Conservation (phyloP, 2,113 vertebrate species). For the Ictalurus punctatus region DNA sequence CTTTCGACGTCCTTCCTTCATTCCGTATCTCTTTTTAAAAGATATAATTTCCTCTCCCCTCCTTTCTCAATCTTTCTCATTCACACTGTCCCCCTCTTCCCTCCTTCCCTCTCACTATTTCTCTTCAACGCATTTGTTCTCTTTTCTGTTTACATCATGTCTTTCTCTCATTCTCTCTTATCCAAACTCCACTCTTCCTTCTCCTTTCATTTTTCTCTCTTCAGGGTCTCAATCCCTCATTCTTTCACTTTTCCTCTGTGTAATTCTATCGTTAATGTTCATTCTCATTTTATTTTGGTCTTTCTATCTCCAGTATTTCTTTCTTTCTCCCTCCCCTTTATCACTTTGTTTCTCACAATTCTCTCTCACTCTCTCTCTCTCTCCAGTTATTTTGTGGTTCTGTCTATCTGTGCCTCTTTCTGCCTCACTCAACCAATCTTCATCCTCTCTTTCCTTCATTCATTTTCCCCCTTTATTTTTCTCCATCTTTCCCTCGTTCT, state of each 20-base stretch:
- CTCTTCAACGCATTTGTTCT: background rate
- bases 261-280: background rate
- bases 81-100: background rate
- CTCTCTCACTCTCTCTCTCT: background rate
- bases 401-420: background rate
- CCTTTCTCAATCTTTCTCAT: background rate
- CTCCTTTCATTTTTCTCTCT: background rate
- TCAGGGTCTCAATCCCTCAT: background rate
- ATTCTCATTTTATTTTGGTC: background rate
- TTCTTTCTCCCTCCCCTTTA: background rate
- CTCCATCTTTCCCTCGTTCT: background rate
- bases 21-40: background rate
- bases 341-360: background rate
- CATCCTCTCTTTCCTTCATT: background rate
- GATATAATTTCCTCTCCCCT: background rate
- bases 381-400: background rate
- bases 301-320: background rate
- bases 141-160: background rate
- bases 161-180: background rate
- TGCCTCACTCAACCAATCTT: background rate
- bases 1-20: background rate
- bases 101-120: background rate
- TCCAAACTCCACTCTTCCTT: background rate
- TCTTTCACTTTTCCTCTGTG: background rate
- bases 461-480: background rate